phyloP scores from a whole-genome alignment of 2,113 vertebrate genomes.

The Genyomyrus donnyi region DNA sequence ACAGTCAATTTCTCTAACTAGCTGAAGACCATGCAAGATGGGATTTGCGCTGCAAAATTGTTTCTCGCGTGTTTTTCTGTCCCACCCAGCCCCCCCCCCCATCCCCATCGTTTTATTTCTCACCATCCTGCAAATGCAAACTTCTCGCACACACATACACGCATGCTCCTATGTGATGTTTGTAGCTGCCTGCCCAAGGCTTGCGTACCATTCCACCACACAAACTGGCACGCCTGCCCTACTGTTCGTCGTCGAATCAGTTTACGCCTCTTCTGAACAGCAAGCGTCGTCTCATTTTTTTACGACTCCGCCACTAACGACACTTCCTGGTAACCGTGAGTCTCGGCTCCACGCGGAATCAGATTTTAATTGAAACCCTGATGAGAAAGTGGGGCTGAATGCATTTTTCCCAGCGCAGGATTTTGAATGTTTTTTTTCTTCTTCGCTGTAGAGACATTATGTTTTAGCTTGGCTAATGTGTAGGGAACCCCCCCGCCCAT shows the following conservation, averaged over 20 bases:
- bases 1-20: constrained; percentile 85
- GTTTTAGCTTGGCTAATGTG: background rate
- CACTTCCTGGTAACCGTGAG: background rate
- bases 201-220: background rate
- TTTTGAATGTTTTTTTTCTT: background rate
- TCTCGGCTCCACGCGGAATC: too few relatives aligned
- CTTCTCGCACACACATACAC: background rate
- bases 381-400: background rate
- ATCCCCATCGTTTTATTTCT: background rate
- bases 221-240: background rate
- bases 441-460: background rate
- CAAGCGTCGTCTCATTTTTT: background rate
- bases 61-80: constrained; percentile 75
- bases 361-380: constrained; percentile 1
- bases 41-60: constrained; percentile 74
- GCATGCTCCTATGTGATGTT: background rate
- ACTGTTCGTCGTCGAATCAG: background rate
- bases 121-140: background rate
- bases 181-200: background rate
- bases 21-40: constrained; percentile 80
- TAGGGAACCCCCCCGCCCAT: constrained; percentile 28
- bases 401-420: background rate
- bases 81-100: constrained; percentile 16
- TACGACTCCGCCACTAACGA: background rate
- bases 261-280: background rate